Percentiles rank a stretch among this genome's conserved stretches.
Conservation (phyloP, 2,113 vertebrate species). For the Prolemur simus region DNA sequence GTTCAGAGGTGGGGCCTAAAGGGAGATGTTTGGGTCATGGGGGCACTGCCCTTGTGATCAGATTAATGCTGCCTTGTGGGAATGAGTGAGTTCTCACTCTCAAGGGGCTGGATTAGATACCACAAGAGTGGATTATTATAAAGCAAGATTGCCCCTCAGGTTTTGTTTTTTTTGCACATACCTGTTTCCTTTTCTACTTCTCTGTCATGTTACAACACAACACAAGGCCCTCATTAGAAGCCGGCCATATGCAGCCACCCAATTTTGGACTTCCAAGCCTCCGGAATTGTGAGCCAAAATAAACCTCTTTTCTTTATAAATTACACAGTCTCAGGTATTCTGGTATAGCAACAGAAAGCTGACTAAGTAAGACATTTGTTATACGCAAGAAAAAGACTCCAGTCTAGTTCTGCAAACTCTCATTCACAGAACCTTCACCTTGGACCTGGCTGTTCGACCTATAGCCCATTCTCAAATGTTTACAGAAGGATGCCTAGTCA, state of each 20-base stretch:
- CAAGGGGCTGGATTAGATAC: not conserved
- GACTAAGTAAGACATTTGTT: not conserved
- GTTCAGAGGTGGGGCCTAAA: not conserved
- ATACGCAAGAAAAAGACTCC: not conserved
- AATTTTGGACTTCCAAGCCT: not conserved
- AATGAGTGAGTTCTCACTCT: not conserved
- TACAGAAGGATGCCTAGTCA: not conserved
- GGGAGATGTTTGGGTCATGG: not conserved
- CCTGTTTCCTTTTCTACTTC: not conserved
- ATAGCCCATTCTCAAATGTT: not conserved
- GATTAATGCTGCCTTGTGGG: not conserved
- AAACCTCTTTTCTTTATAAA: not conserved
- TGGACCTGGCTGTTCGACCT: not conserved
- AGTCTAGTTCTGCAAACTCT: not conserved
- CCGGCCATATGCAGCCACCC: not conserved
- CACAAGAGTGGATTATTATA: not conserved
- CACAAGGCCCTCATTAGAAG: not conserved
- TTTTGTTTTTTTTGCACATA: not conserved
- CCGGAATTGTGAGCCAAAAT: not conserved
- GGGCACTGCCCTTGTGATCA: not conserved
- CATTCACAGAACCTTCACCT: not conserved
- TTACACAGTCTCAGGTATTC: not conserved
- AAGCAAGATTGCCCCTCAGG: not conserved
- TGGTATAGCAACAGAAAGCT: not conserved
- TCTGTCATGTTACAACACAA: not conserved